Evolutionary conservation across 2,797 vertebrate genomes (phyloP), one percentile per base, ranked within the genome.

Genomic region (Acanthurus tractus): DNA sequence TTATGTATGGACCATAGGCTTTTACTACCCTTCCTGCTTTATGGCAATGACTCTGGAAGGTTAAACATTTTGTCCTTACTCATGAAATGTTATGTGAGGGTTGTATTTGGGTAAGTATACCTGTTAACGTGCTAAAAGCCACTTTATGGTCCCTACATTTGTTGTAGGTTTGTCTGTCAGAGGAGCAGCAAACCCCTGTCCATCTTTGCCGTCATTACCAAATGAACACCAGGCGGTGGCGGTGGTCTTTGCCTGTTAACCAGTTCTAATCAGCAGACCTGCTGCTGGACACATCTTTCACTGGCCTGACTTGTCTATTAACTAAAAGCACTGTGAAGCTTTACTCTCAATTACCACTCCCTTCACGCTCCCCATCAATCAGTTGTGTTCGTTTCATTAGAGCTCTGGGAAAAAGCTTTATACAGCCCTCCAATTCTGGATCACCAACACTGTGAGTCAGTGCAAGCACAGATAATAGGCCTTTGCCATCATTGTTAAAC

Each of bases 261-360:
- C 85, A 90, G 87, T 87, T 75, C 83, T 92, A 92, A 94, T 95
- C 89, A 93, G 88, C 83, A 82, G 88, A 76, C 87, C 78, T 77
- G 84, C 84, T 92, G 90, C 89, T 76, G 88, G 77, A 89, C 89
- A 91, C 93, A 94, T 95, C 91, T 93, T 94, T 95, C 93, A 94
- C 90, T 91, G 78, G 83, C 77, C 81, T 93, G 94, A 94, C 93
- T 95, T 84, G 90, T 93, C 93, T 94, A 94, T 95, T 95, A 95
- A 95, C 93, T 94, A 95, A 94, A 94, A 94, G 94, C 93, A 93
- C 90, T 66, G 72, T 90, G 86, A 88, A 93, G 92, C 93, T 95
- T 93, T 95, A 91, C 90, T 95, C 91, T 92, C 93, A 93, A 95
- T 96, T 94, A 94, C 92, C 93, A 91, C 95, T 94, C 94, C 94